Conservation (phyloP, 1,140 invertebrate genomes). For the Ceratoteleas bidentatus region DNA sequence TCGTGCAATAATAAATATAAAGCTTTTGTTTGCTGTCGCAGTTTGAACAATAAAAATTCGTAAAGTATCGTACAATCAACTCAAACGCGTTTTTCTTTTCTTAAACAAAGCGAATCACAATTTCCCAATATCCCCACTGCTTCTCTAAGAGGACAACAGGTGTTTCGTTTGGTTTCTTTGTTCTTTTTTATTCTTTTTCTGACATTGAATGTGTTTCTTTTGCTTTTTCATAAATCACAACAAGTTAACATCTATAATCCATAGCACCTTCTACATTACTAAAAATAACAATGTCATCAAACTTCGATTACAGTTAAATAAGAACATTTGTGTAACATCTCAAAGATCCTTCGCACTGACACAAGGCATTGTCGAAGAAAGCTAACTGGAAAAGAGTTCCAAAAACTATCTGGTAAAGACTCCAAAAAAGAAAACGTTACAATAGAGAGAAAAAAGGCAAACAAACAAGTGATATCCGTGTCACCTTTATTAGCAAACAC, state of each 20-base stretch:
- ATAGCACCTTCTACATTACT: conserved; percentile 49
- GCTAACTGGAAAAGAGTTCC: too few relatives aligned
- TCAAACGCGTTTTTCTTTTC: conserved; percentile 19
- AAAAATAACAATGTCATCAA: conserved; percentile 48
- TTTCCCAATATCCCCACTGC: conserved; percentile 17
- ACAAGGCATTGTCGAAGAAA: too few relatives aligned
- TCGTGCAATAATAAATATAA: conserved; percentile 48
- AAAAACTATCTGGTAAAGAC: too few relatives aligned
- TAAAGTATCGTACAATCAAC: conserved; percentile 42
- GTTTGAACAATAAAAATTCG: conserved; percentile 47
- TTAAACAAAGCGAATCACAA: conserved; percentile 47
- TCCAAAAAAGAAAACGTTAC: too few relatives aligned
- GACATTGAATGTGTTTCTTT: conserved; percentile 1
- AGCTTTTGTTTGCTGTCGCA: conserved; percentile 23
- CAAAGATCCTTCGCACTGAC: conserved; percentile 4
- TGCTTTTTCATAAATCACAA: conserved; percentile 39
- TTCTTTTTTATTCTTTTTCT: too few relatives aligned
- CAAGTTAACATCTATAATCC: conserved; percentile 47
- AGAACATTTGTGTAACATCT: conserved; percentile 25
- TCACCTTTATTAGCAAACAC: too few relatives aligned
- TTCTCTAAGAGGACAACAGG: conserved; percentile 27
- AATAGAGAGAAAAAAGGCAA: too few relatives aligned
- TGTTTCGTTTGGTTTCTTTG: conserved; percentile 15
- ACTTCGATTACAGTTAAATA: conserved; percentile 26
- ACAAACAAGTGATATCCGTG: too few relatives aligned